Evolutionary conservation across 2,888 invertebrate species (phyloP).

Genomic region (Colostygia pectinataria): DNA sequence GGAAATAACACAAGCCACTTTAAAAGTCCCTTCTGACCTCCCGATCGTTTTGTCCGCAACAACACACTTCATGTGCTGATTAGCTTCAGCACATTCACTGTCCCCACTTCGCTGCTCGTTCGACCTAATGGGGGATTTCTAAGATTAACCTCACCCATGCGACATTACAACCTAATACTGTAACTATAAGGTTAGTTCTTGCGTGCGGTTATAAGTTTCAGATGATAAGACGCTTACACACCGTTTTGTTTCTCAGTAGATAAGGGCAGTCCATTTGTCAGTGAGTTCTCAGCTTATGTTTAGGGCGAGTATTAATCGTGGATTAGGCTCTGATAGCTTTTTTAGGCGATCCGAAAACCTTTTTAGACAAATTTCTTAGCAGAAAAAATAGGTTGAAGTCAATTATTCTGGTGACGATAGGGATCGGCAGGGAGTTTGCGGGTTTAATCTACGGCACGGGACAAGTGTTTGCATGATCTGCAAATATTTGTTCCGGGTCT

Average conservation of each 20-base stretch:
- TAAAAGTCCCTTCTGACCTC: constrained; percentile 6
- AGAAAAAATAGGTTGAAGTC: not conserved
- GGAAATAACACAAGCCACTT: not conserved
- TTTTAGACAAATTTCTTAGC: not conserved
- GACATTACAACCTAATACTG: constrained; percentile 1
- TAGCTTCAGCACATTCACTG: constrained; percentile 34
- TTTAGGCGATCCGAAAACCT: not conserved
- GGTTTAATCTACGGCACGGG: too few relatives aligned
- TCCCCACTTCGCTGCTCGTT: constrained; percentile 34
- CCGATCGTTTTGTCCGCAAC: constrained; percentile 22
- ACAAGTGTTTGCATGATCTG: too few relatives aligned
- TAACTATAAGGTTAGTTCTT: constrained; percentile 9
- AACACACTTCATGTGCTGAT: constrained; percentile 29
- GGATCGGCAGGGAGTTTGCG: too few relatives aligned
- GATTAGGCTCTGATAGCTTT: constrained; percentile 24
- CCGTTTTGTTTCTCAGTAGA: constrained; percentile 35
- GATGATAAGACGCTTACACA: constrained; percentile 33
- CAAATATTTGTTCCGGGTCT: too few relatives aligned
- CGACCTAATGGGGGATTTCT: constrained; percentile 35
- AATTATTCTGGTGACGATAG: too few relatives aligned
- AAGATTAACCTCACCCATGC: constrained; percentile 22
- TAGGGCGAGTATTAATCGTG: constrained; percentile 24
- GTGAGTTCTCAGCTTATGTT: constrained; percentile 30
- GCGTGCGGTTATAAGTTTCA: not conserved
- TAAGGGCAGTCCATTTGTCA: constrained; percentile 34